phyloP scores from a whole-genome alignment of 2,797 vertebrate species.

The Phoebastria nigripes region DNA sequence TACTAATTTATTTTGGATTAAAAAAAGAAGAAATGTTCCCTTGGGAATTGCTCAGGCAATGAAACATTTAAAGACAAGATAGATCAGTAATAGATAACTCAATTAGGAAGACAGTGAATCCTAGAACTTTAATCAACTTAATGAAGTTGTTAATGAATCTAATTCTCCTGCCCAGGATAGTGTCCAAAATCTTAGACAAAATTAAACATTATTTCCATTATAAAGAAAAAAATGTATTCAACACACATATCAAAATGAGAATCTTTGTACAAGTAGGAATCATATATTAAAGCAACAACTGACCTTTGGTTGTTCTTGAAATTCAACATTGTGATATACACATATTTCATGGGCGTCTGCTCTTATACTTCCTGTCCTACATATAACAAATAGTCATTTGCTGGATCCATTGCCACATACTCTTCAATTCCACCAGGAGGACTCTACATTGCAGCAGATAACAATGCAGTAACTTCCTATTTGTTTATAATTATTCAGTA shows the following conservation, averaged over 20 bases:
- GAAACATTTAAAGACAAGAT: background rate
- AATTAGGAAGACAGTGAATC: background rate
- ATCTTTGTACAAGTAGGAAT: background rate
- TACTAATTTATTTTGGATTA: background rate
- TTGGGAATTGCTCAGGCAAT: background rate
- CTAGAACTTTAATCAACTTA: background rate
- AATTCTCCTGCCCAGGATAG: background rate
- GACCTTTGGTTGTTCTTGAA: background rate
- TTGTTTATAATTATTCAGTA: background rate
- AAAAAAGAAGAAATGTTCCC: background rate
- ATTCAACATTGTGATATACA: background rate
- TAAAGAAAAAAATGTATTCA: background rate
- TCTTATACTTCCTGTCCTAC: background rate
- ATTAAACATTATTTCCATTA: background rate
- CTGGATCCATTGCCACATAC: background rate
- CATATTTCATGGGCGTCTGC: accelerated
- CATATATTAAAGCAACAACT: background rate
- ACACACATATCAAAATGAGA: background rate
- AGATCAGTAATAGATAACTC: background rate
- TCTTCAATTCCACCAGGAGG: background rate
- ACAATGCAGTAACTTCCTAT: background rate
- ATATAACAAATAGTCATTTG: background rate
- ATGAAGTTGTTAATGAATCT: background rate
- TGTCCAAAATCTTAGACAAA: background rate
- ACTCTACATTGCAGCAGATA: background rate